phyloP scores from a whole-genome alignment of 2,888 invertebrate species.

The Salticus scenicus region DNA sequence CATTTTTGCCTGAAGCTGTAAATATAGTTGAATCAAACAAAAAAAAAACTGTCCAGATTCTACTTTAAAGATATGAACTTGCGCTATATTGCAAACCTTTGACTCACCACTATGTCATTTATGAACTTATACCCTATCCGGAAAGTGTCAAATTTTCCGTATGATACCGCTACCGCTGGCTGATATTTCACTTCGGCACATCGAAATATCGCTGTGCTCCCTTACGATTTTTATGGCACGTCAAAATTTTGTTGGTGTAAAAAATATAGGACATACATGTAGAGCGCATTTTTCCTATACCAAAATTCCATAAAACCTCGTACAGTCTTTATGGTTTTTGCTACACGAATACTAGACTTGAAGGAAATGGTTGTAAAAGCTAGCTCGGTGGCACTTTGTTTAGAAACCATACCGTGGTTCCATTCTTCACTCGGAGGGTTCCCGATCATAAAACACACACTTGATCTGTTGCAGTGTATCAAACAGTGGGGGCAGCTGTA shows the following conservation, averaged over 20 bases:
- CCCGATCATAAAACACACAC: slow-evolving; percentile 31
- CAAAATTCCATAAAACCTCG: slow-evolving; percentile 45
- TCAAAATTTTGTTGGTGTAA: neutral
- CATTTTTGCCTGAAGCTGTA: no score
- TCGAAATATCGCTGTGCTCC: neutral
- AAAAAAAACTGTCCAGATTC: no score
- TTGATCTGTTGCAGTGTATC: slow-evolving; percentile 57
- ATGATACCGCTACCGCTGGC: neutral
- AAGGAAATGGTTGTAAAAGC: slow-evolving; percentile 48
- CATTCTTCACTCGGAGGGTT: neutral
- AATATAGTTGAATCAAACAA: no score
- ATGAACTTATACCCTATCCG: slow-evolving; percentile 13
- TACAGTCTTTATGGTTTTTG: slow-evolving; percentile 43
- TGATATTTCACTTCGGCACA: neutral
- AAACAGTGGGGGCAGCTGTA: slow-evolving; percentile 26
- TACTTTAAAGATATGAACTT: no score
- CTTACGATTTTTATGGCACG: slow-evolving; percentile 1
- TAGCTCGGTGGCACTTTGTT: slow-evolving; percentile 51
- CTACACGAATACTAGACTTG: neutral
- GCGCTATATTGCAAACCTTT: neutral
- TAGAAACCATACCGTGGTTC: slow-evolving; percentile 37
- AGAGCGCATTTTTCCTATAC: neutral
- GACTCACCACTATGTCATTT: slow-evolving; percentile 24
- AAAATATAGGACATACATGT: neutral
- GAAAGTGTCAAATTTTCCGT: slow-evolving; percentile 47